phyloP scores from a whole-genome alignment of 2,797 vertebrate species.

The Falco concolor region DNA sequence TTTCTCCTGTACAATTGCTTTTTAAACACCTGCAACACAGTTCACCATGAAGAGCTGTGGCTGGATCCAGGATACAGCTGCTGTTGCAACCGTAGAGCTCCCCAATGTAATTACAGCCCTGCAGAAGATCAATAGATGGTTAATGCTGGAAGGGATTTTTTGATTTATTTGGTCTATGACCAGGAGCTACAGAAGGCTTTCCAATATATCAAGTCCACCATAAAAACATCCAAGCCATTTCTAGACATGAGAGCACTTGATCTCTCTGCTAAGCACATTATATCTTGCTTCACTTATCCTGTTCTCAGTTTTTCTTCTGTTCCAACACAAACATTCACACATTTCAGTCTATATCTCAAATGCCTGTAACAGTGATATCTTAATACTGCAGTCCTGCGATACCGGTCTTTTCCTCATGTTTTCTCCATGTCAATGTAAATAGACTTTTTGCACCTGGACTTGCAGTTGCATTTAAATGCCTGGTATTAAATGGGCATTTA shows the following conservation, averaged over 20 bases:
- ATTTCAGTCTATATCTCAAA: not conserved
- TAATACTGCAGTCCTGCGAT: not conserved
- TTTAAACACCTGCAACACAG: not conserved
- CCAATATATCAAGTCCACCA: not conserved
- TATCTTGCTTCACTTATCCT: not conserved
- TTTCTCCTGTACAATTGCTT: not conserved
- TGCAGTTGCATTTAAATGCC: not conserved
- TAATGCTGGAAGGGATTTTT: constrained; percentile 37
- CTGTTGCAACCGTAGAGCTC: not conserved
- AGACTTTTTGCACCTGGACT: not conserved
- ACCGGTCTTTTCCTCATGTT: not conserved
- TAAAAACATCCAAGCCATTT: constrained; percentile 22
- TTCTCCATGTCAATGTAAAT: not conserved
- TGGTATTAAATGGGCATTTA: not conserved
- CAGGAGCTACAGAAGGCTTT: constrained; percentile 20
- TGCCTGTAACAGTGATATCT: not conserved
- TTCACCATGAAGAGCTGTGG: not conserved
- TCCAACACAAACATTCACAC: not conserved
- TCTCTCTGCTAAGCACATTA: not conserved
- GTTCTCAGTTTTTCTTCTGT: not conserved
- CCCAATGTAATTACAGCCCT: constrained; percentile 46
- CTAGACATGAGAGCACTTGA: not conserved
- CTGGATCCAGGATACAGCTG: not conserved
- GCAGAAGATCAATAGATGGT: constrained; percentile 49
- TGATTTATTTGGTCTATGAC: constrained; percentile 40